These are phyloP conservation scores for Probosciger aterrimus DNA, from an alignment of 2,113 vertebrate genomes.

Conservation along the genomic window DNA sequence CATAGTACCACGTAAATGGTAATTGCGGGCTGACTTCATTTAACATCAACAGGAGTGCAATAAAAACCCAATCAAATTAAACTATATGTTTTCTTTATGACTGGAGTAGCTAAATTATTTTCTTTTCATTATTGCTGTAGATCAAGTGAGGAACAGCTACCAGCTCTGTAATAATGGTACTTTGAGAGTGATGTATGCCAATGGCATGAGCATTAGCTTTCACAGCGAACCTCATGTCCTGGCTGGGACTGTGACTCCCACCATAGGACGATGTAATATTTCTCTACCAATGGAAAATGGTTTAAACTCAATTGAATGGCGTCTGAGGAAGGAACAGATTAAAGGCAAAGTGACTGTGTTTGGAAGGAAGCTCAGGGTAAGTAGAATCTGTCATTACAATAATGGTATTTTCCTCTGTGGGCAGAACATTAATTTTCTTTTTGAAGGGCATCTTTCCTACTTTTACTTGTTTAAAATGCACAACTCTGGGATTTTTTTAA, in stretches of 20 bases:
- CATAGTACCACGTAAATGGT: constrained; percentile 57
- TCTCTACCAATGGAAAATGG: constrained; percentile 96
- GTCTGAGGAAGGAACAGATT: constrained; percentile 94
- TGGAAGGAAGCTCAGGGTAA: constrained; percentile 96
- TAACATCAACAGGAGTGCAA: constrained; percentile 70
- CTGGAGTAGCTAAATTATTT: constrained; percentile 66
- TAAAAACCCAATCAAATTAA: constrained; percentile 70
- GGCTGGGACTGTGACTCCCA: constrained; percentile 94
- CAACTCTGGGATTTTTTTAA: background rate
- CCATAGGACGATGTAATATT: constrained; percentile 96
- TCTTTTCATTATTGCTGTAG: constrained; percentile 75
- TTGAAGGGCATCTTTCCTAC: background rate
- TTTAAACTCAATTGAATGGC: constrained; percentile 98
- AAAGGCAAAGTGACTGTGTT: constrained; percentile 98
- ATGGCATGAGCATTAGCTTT: constrained; percentile 98
- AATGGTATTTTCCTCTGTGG: background rate
- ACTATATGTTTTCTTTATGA: constrained; percentile 69
- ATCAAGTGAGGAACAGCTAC: constrained; percentile 99
- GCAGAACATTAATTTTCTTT: background rate
- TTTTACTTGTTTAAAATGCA: background rate
- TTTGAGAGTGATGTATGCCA: constrained; percentile 96
- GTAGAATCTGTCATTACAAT: constrained; percentile 8
- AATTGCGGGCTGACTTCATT: constrained; percentile 70
- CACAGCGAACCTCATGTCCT: constrained; percentile 98
- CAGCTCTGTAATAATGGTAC: constrained; percentile 98